These are phyloP conservation scores for roundworm (Caenorhabditis elegans) DNA, from an alignment of 1,140 invertebrate genomes.

Conservation along the genomic window WBcel235 BX284602.5:175501-176000, in stretches of 20 bases:
- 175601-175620: not conserved
- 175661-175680: too few species aligned
- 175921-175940: not conserved
- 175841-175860: not conserved
- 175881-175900: not conserved
- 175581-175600: not conserved
- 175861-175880: slow-evolving; percentile 19
- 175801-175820: too few species aligned
- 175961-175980: too few species aligned
- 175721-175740: too few species aligned
- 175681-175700: too few species aligned
- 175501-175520: too few species aligned
- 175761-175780: too few species aligned
- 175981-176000: too few species aligned
- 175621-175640: not conserved
- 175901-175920: not conserved
- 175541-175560: not conserved
- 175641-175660: too few species aligned
- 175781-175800: slow-evolving; percentile 20
- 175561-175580: not conserved
- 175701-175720: too few species aligned
- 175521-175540: too few species aligned
- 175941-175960: not conserved
- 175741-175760: too few species aligned
- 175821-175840: not conserved